Conservation (phyloP, 30 jellyfish, hydroid and myxozoan genomes). For the Clytia hemisphaerica region DNA sequence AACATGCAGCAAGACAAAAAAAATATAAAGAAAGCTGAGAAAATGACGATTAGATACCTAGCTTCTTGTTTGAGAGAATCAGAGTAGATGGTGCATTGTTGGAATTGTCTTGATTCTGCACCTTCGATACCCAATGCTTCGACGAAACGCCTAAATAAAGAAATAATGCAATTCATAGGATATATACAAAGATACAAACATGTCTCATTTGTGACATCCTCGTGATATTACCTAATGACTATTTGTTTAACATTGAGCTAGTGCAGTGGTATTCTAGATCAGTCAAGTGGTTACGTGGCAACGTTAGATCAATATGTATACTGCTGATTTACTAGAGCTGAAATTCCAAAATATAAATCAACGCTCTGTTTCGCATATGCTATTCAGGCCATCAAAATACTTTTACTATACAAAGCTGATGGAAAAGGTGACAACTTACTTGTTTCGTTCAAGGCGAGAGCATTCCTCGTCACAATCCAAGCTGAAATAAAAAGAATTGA, state of each 20-base stretch:
- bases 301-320: neutral
- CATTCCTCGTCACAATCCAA: conserved; percentile 92
- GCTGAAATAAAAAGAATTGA: conserved; percentile 19
- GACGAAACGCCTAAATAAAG: conserved; percentile 55
- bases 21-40: neutral
- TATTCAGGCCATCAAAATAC: neutral
- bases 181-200: no score
- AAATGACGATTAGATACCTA: conserved; percentile 31
- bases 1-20: neutral
- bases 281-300: neutral
- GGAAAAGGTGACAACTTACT: conserved; percentile 29
- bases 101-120: conserved; percentile 54
- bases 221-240: neutral
- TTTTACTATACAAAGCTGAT: neutral
- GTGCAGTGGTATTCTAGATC: neutral
- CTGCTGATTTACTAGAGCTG: neutral
- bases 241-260: neutral
- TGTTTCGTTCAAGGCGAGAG: conserved; percentile 63
- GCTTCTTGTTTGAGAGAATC: conserved; percentile 59
- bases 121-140: conserved; percentile 74
- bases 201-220: neutral
- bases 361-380: neutral
- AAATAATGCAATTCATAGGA: neutral
- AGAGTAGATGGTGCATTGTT: conserved; percentile 43
- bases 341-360: neutral